Base-by-base conservation (phyloP, 1,140 invertebrate genomes). In the Galleria mellonella region DNA sequence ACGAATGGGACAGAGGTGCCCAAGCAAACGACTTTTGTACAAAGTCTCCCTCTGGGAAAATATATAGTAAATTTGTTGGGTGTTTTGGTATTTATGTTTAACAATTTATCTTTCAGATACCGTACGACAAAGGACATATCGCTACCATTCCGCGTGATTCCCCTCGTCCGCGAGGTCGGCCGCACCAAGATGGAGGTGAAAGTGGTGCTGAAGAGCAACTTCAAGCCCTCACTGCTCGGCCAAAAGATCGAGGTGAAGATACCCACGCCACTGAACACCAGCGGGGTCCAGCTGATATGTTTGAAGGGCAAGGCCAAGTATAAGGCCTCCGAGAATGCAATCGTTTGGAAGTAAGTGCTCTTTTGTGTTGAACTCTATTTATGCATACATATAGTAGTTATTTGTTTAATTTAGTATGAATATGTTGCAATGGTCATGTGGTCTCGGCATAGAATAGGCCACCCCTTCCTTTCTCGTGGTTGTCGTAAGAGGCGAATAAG, bases 111-210 rank as follows among this genome's bases (percentile, higher is more conserved):
- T 12, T 10, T 13, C 71, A 97, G 95, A 84, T 99, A 99, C 86
- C 94, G 98, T 36, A 99, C 98, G 40, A 99, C 98, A n/a, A 99
- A 99, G 85, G 98, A 99, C 86, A 99, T 99, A 74, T 99, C 97
- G 43, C 88, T 99, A 57, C 98, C 98, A 60, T 99, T 99, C 90
- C 94, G 98, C 39, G 97, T 99, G 23, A 99, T 99, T 76, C 98
- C 98, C 0, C 87, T 99, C 17, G 98, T 99, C 0, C 90, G 98
- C 6, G 98, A 99, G 85, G 97, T 98, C 11, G 98, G 98, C 0
- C 93, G 98, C 48, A 98, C 97, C 48, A 98, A 99, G 83, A 99
- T 99, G 98, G 98, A 99, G 86, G 98, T 99, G 0, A 99, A 99
- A 84, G 97, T 99, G 5, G 98, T 99, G 2, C 88, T 99, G 2